phyloP scores from a whole-genome alignment of 92 coral and sea anemone genomes.

The Heliopora coerulea region DNA sequence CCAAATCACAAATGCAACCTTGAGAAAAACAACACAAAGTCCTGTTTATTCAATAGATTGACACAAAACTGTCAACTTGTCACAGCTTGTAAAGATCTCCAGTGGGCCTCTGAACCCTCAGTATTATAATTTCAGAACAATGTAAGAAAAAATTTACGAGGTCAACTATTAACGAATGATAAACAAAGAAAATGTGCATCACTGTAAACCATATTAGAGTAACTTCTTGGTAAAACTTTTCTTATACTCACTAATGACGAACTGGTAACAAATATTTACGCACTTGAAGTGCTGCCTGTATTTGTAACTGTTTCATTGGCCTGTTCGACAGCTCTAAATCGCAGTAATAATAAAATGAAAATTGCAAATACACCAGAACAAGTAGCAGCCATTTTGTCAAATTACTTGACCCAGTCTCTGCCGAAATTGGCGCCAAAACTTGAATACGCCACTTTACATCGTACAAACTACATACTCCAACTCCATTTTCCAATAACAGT shows the following conservation, averaged over 20 bases:
- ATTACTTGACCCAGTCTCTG: conserved; percentile 19
- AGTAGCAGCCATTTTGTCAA: conserved; percentile 12
- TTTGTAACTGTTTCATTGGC: conserved; percentile 8
- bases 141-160: too few relatives aligned
- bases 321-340: neutral
- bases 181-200: too few relatives aligned
- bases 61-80: neutral
- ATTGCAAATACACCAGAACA: neutral
- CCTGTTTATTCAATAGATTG: neutral
- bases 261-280: neutral
- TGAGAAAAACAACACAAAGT: neutral
- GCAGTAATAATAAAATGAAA: neutral
- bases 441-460: too few relatives aligned
- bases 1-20: conserved; percentile 95
- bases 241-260: neutral
- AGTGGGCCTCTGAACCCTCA: too few relatives aligned
- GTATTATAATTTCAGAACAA: too few relatives aligned
- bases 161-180: too few relatives aligned
- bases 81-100: too few relatives aligned
- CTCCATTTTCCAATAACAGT: too few relatives aligned
- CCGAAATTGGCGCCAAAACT: too few relatives aligned
- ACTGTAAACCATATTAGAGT: too few relatives aligned
- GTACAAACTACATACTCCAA: too few relatives aligned
- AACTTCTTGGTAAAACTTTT: too few relatives aligned
- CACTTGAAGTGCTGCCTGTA: conserved; percentile 35